Evolutionary conservation across 2,888 invertebrate species (phyloP), one percentile per base, ranked within the genome.

Genomic region (Acleris cristana): DNA sequence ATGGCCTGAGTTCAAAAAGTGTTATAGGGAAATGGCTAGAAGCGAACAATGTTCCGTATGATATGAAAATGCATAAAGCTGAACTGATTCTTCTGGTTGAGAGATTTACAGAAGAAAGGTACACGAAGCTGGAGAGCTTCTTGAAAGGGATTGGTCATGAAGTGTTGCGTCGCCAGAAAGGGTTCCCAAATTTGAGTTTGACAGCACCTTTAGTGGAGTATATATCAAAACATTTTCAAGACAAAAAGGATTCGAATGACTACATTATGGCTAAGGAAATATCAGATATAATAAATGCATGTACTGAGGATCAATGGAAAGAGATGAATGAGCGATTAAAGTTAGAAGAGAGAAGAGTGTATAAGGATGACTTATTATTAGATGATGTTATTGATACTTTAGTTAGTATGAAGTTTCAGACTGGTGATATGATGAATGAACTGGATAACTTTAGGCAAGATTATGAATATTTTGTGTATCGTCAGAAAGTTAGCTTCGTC

Each of bases 341-440:
- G 54, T 7, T 30, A 23, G 65, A 56, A 16, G 65, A 66, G 21
- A 51, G 14, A 2, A 56, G n/a, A 12, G 30, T 61, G 8, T 14
- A 56, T 0, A 45, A 51, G 21, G 65, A 66, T 18, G 65, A 66
- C 51, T 2, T 51, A 2, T 18, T 61, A 14, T 18, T 66, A 5
- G 65, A 61, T 45, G 56, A 45, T 30, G 19, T 56, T 2, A 51
- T 66, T 18, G 65, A 66, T 56, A 61, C 52, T n/a, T 19, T 66
- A 8, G 45, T 56, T 8, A n/a, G 14, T 3, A 19, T 66, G 51
- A 49, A 18, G 30, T 7, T 30, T 3, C 12, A 49, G 16, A 45
- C 26, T 7, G 51, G 19, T n/a, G n/a, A 23, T 1, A 8, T 3
- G 12, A 8, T 26, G 18, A 21, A 51, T 26, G 2, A 44, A n/a